These are phyloP conservation scores for Drosophila prostipennis DNA, from an alignment of 2,888 invertebrate species.

Conservation along the genomic window DNA sequence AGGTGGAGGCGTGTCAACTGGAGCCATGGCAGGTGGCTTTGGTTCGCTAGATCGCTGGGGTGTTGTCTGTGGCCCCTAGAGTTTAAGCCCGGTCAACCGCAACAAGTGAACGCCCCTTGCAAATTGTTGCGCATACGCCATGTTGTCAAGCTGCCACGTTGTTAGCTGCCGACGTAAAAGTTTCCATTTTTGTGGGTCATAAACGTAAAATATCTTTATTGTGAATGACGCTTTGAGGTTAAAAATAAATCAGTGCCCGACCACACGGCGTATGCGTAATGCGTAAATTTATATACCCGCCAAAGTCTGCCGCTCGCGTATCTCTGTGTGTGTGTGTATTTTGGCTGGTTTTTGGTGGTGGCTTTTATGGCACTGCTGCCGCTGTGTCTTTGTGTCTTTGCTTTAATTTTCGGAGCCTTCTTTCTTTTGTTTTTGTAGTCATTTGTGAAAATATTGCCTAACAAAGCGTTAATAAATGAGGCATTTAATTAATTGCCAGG, in stretches of 20 bases:
- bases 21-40: background rate
- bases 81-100: conserved; percentile 56
- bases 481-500: conserved; percentile 79
- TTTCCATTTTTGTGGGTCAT: conserved; percentile 64
- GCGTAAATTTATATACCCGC: conserved; percentile 53
- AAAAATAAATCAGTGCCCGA: conserved; percentile 69
- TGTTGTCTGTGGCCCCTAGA: conserved; percentile 49
- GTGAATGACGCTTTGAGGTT: conserved; percentile 75
- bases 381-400: conserved; percentile 35
- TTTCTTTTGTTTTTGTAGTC: conserved; percentile 60
- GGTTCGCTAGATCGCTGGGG: conserved; percentile 1
- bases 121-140: conserved; percentile 79
- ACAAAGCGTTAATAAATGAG: conserved; percentile 80
- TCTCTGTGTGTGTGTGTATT: conserved; percentile 7
- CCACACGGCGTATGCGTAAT: conserved; percentile 65
- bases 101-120: conserved; percentile 57
- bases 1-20: conserved; percentile 22
- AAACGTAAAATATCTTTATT: conserved; percentile 69
- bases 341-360: conserved; percentile 7
- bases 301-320: conserved; percentile 18
- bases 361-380: conserved; percentile 42
- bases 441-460: conserved; percentile 73
- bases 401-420: conserved; percentile 37
- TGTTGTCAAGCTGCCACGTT: conserved; percentile 37
- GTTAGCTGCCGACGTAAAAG: conserved; percentile 50